A percentile compares a stretch with the other conserved stretches of the same genome.
These are phyloP conservation scores for Dendrophyllia cribrosa DNA, from an alignment of 64 coral and sea anemone genomes.

Conservation along the genomic window DNA sequence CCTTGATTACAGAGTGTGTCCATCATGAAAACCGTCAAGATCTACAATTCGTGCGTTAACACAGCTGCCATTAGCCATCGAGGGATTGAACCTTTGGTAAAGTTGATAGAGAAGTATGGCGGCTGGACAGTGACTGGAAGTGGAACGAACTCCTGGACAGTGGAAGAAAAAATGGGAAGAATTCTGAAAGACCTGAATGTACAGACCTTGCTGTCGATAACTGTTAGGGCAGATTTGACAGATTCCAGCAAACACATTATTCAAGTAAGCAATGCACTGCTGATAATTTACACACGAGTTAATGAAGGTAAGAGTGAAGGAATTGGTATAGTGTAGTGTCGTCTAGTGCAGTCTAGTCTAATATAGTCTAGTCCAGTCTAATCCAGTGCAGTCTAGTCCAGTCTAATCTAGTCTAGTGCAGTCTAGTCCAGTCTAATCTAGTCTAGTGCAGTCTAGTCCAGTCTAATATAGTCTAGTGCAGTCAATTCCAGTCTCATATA, in stretches of 20 bases:
- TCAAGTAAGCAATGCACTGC: not conserved
- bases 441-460: too few species aligned
- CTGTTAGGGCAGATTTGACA: not conserved
- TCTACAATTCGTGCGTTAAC: slow-evolving; percentile 60
- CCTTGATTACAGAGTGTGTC: slow-evolving; percentile 32
- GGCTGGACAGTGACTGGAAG: slow-evolving; percentile 61
- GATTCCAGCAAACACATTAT: slow-evolving; percentile 51
- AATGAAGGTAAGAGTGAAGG: not conserved
- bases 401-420: too few species aligned
- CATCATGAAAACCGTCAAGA: slow-evolving; percentile 58
- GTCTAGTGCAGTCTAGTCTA: too few species aligned
- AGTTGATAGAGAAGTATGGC: slow-evolving; percentile 66
- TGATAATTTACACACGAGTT: not conserved
- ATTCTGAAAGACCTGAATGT: slow-evolving; percentile 50
- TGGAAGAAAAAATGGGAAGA: slow-evolving; percentile 42
- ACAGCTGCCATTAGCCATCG: slow-evolving; percentile 26
- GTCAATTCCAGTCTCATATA: too few species aligned
- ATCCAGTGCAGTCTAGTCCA: too few species aligned
- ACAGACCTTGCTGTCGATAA: slow-evolving; percentile 31
- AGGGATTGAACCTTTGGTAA: slow-evolving; percentile 30
- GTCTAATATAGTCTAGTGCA: too few species aligned
- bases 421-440: too few species aligned
- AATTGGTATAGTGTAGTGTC: too few species aligned
- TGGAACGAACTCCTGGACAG: not conserved
- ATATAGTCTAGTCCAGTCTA: too few species aligned